phyloP scores from a whole-genome alignment of 2,797 vertebrate genomes.

The Myoxocephalus aenaeus region DNA sequence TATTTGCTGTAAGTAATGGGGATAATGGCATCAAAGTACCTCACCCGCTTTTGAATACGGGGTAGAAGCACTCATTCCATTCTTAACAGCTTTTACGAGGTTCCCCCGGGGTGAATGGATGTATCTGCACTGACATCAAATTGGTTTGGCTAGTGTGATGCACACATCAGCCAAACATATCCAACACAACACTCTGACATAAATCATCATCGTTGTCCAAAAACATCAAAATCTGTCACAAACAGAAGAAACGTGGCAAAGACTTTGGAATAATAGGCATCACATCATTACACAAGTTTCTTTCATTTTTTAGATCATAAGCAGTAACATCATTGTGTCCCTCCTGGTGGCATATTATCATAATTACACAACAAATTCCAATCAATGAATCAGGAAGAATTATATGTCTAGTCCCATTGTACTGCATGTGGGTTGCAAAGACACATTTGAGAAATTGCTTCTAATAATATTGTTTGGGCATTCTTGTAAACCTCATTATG shows the following conservation, averaged over 20 bases:
- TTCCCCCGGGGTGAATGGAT: slow-evolving; percentile 13
- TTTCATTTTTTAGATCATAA: slow-evolving; percentile 52
- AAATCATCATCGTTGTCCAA: background rate
- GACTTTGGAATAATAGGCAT: slow-evolving; percentile 1
- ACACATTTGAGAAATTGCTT: slow-evolving; percentile 70
- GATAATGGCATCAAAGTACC: slow-evolving; percentile 64
- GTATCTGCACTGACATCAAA: slow-evolving; percentile 1
- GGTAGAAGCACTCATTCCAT: slow-evolving; percentile 34
- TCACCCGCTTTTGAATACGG: slow-evolving; percentile 31
- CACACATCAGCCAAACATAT: slow-evolving; percentile 13
- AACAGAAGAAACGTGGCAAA: slow-evolving; percentile 14
- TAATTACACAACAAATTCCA: slow-evolving; percentile 75
- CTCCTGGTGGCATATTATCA: slow-evolving; percentile 71
- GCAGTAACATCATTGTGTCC: slow-evolving; percentile 48
- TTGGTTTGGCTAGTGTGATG: slow-evolving; percentile 20
- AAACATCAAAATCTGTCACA: background rate
- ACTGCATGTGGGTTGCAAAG: slow-evolving; percentile 53
- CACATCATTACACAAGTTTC: slow-evolving; percentile 42
- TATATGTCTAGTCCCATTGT: slow-evolving; percentile 64
- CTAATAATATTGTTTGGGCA: slow-evolving; percentile 54
- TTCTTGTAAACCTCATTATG: slow-evolving; percentile 50
- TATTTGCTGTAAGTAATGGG: slow-evolving; percentile 61
- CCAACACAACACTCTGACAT: background rate
- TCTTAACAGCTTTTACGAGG: slow-evolving; percentile 47
- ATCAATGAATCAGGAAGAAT: slow-evolving; percentile 76